These are phyloP conservation scores for Eupithecia centaureata DNA, from an alignment of 2,888 invertebrate species.

Conservation along the genomic window DNA sequence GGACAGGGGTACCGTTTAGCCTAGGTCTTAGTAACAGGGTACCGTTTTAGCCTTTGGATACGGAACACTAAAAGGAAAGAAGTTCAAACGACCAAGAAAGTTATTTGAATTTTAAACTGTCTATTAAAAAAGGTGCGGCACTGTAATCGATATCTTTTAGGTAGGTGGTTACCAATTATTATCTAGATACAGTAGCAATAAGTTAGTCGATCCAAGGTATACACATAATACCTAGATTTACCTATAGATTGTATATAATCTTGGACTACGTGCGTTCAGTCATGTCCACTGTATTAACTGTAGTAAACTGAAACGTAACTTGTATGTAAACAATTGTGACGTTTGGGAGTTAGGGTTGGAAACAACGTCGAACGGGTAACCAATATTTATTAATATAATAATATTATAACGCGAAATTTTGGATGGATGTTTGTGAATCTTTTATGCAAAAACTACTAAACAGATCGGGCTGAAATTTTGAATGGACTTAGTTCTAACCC, in stretches of 20 bases:
- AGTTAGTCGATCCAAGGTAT: not conserved
- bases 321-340: constrained; percentile 34
- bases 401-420: no score
- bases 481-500: no score
- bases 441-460: no score
- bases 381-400: no score
- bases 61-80: no score
- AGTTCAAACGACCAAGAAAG: not conserved
- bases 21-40: no score
- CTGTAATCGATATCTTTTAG: not conserved
- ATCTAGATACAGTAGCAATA: constrained; percentile 10
- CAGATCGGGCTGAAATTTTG: no score
- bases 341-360: constrained; percentile 21
- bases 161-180: not conserved
- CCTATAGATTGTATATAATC: constrained; percentile 25
- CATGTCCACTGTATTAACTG: constrained; percentile 35
- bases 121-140: not conserved
- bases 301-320: constrained; percentile 37
- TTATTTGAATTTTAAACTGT: not conserved
- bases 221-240: not conserved
- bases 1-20: no score
- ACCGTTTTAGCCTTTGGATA: no score
- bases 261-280: constrained; percentile 41
- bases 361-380: not conserved
- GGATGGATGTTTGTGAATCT: no score